These are phyloP conservation scores for Gallirallus australis DNA, from an alignment of 2,797 vertebrate genomes.

Conservation along the genomic window DNA sequence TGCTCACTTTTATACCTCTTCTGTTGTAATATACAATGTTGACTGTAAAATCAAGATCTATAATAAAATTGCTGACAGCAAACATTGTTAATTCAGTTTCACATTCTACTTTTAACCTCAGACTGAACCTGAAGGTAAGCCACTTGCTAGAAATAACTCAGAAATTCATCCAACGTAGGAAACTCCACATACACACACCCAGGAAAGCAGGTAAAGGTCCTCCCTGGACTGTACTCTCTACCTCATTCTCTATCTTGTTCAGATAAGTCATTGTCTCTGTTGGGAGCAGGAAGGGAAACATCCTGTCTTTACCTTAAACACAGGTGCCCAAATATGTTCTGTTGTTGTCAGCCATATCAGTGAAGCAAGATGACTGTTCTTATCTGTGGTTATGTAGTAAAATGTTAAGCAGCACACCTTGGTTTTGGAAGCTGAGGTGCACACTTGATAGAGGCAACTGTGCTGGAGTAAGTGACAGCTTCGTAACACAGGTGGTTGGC, in stretches of 20 bases:
- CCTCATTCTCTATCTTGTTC: neutral
- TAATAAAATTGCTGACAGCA: constrained; percentile 15
- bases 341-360: neutral
- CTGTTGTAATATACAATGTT: neutral
- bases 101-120: neutral
- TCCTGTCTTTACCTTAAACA: neutral
- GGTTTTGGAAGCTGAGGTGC: neutral
- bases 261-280: neutral
- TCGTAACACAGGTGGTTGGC: neutral
- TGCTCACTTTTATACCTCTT: constrained; percentile 17
- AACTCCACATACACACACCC: neutral
- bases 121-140: neutral
- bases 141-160: neutral
- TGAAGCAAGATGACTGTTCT: neutral
- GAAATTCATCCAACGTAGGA: neutral
- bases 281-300: neutral
- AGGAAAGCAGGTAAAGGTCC: neutral
- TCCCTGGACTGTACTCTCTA: rapidly evolving
- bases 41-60: neutral
- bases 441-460: neutral
- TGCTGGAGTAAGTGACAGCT: neutral
- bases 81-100: neutral
- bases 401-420: neutral
- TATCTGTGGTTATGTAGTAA: neutral
- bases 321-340: neutral